Conservation (phyloP, 2,888 invertebrate species). For the Napeogenes sylphis region DNA sequence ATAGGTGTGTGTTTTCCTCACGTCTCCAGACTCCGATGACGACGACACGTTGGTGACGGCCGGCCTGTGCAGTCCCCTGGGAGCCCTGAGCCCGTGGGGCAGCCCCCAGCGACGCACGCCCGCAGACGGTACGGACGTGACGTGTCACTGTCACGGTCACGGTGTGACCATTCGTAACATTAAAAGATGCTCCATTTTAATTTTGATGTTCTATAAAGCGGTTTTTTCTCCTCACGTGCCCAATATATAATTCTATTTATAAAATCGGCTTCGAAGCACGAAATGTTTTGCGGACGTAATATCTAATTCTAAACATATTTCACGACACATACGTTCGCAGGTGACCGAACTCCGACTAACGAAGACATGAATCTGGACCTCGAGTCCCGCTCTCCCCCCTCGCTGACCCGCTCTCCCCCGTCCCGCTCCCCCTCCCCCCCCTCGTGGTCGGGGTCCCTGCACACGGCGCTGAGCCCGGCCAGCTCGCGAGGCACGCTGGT, state of each 20-base stretch:
- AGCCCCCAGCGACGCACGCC: slow-evolving; percentile 40
- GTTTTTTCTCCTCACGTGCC: too few relatives aligned
- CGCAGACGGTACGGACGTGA: too few relatives aligned
- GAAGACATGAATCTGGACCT: slow-evolving; percentile 34
- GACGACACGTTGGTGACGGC: slow-evolving; percentile 69
- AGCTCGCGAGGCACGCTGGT: slow-evolving; percentile 77
- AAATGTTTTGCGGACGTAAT: too few relatives aligned
- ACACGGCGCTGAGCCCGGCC: slow-evolving; percentile 56
- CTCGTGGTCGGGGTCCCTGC: slow-evolving; percentile 44
- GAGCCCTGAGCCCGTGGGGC: slow-evolving; percentile 70
- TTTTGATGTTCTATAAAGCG: too few relatives aligned
- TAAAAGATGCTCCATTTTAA: too few relatives aligned
- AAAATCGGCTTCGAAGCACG: too few relatives aligned
- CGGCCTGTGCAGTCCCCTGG: slow-evolving; percentile 63
- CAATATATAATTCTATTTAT: too few relatives aligned
- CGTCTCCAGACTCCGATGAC: slow-evolving; percentile 57
- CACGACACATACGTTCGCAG: slow-evolving; percentile 32
- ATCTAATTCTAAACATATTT: too few relatives aligned
- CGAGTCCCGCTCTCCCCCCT: slow-evolving; percentile 7
- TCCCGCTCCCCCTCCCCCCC: slow-evolving; percentile 8
- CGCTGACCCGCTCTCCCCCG: slow-evolving; percentile 30
- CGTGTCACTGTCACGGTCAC: too few relatives aligned
- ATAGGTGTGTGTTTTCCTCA: too few relatives aligned
- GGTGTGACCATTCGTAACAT: not conserved
- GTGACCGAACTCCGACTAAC: slow-evolving; percentile 62